A percentile compares a stretch with the other conserved stretches of the same genome.
These are phyloP conservation scores for Teleopsis dalmanni DNA, from an alignment of 1,140 invertebrate genomes.

Conservation along the genomic window DNA sequence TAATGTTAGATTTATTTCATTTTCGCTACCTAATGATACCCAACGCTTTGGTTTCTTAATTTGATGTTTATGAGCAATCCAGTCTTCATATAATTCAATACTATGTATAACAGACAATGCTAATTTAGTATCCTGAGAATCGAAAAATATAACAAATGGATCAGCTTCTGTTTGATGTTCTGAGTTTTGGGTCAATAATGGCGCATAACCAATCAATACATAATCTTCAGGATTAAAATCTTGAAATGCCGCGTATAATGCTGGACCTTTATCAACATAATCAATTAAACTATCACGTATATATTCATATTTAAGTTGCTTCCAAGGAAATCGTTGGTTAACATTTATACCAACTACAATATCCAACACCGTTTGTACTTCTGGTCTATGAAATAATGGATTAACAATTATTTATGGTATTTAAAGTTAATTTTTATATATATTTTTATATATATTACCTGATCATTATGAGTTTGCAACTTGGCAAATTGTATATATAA, in stretches of 20 bases:
- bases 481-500: conserved; percentile 22
- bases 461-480: conserved; percentile 33
- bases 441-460: conserved; percentile 18
- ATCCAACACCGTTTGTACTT: conserved; percentile 45
- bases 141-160: conserved; percentile 54
- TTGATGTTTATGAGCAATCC: conserved; percentile 52
- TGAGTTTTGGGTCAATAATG: conserved; percentile 51
- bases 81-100: conserved; percentile 54
- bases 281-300: conserved; percentile 53
- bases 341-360: conserved; percentile 51
- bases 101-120: conserved; percentile 50
- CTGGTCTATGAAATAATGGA: conserved; percentile 2
- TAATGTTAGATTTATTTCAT: conserved; percentile 51
- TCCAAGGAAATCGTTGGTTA: conserved; percentile 67
- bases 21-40: conserved; percentile 56
- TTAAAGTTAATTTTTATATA: neutral
- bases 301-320: conserved; percentile 52
- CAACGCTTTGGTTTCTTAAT: conserved; percentile 56
- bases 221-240: conserved; percentile 47
- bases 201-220: conserved; percentile 61
- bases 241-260: conserved; percentile 46
- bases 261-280: conserved; percentile 43
- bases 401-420: neutral
- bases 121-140: conserved; percentile 43
- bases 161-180: conserved; percentile 55